Conservation (phyloP, 2,113 vertebrate genomes). For the Pedetes capensis region DNA sequence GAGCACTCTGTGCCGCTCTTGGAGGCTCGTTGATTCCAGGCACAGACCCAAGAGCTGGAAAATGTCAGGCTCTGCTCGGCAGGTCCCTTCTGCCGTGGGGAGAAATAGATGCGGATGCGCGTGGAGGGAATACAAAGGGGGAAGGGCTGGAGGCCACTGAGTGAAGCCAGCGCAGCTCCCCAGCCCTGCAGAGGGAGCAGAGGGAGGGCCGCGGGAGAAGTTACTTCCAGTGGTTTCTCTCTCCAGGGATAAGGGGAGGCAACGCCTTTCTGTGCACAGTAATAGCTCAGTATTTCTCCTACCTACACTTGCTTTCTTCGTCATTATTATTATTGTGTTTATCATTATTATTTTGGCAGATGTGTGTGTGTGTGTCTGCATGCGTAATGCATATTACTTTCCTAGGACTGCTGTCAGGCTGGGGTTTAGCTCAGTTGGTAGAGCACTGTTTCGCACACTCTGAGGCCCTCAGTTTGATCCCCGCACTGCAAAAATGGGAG, state of each 20-base stretch:
- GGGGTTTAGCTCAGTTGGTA: too few species aligned
- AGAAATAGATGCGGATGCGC: background rate
- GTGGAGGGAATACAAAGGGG: conserved; percentile 29
- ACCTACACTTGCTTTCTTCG: too few species aligned
- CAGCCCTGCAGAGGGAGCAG: background rate
- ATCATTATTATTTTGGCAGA: background rate
- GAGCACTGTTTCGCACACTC: too few species aligned
- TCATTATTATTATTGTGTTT: background rate
- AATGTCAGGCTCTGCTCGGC: conserved; percentile 53
- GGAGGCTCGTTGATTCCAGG: conserved; percentile 44
- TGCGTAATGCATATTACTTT: background rate
- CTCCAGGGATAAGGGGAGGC: background rate
- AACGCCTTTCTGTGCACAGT: background rate
- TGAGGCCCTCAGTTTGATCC: too few species aligned
- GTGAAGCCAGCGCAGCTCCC: background rate
- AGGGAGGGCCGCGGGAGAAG: background rate
- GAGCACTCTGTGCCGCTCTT: background rate
- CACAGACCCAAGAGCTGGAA: conserved; percentile 50
- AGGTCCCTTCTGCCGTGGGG: conserved; percentile 35
- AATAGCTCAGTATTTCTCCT: background rate
- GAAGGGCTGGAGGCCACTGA: background rate
- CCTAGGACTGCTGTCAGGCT: background rate
- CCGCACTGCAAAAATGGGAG: too few species aligned
- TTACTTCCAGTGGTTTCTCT: background rate
- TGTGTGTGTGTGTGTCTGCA: background rate